A percentile compares a stretch with the other conserved stretches of the same genome.
phyloP scores from a whole-genome alignment of 2,113 vertebrate genomes.

The Oxyura jamaicensis region DNA sequence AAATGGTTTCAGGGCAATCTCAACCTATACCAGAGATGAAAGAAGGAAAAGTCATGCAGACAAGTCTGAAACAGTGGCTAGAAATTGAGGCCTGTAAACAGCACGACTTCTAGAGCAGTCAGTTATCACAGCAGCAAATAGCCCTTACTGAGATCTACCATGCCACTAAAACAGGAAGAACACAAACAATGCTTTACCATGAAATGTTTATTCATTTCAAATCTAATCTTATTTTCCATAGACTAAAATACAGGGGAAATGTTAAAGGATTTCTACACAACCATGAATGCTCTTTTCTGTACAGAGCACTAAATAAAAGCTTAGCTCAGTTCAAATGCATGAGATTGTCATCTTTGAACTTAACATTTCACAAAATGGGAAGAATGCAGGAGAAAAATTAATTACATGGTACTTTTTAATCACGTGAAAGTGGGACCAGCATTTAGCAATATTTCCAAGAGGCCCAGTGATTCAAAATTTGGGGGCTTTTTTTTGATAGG shows the following conservation, averaged over 20 bases:
- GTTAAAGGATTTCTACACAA: background rate
- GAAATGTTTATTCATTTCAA: background rate
- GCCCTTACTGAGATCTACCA: background rate
- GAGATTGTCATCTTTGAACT: background rate
- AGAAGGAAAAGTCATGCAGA: background rate
- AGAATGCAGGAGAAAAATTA: background rate
- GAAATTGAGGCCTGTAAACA: background rate
- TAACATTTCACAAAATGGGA: background rate
- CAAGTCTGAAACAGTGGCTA: background rate
- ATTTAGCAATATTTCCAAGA: background rate
- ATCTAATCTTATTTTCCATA: background rate
- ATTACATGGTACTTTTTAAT: background rate
- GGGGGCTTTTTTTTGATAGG: background rate
- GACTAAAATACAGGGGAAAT: background rate
- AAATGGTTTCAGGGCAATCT: constrained; percentile 96
- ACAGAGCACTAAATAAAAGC: background rate
- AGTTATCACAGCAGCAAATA: background rate
- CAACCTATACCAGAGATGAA: constrained; percentile 81
- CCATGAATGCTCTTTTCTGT: background rate
- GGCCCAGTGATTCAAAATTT: background rate
- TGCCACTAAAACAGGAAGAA: background rate
- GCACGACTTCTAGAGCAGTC: background rate
- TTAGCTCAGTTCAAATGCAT: background rate
- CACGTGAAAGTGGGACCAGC: background rate
- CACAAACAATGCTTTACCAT: background rate